These are phyloP conservation scores for Tortricodes alternella DNA, from an alignment of 2,888 invertebrate species.

Conservation along the genomic window DNA sequence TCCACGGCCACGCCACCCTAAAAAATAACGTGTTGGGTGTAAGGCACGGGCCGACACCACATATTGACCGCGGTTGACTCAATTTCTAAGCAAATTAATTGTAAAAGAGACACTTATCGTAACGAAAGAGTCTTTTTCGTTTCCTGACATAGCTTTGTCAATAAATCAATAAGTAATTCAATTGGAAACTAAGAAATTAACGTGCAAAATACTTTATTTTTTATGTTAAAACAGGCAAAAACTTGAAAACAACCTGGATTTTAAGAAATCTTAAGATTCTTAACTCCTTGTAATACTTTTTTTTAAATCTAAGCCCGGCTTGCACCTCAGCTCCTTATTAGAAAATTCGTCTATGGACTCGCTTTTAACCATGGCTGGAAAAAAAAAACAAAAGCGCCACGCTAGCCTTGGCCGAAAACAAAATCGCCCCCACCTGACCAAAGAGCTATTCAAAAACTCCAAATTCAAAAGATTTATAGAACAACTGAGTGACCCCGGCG, in stretches of 20 bases:
- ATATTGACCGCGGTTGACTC: conserved; percentile 39
- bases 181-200: no score
- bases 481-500: conserved; percentile 30
- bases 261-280: no score
- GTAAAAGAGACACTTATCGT: background rate
- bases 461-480: conserved; percentile 45
- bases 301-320: no score
- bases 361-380: background rate
- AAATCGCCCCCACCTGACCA: conserved; percentile 31
- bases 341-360: no score
- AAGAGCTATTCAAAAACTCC: conserved; percentile 40
- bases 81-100: conserved; percentile 6
- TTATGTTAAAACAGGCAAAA: no score
- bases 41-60: conserved; percentile 40
- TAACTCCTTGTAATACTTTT: no score
- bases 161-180: no score
- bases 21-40: conserved; percentile 36
- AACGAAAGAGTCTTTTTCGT: background rate
- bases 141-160: background rate
- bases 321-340: background rate
- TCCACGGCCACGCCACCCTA: conserved; percentile 19
- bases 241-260: no score
- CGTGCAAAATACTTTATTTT: no score
- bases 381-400: conserved; percentile 5
- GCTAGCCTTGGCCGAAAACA: conserved; percentile 1